Percentiles rank a stretch among this genome's conserved stretches.
Conservation (phyloP, 2,888 invertebrate genomes). For the Drosophila prolongata region DNA sequence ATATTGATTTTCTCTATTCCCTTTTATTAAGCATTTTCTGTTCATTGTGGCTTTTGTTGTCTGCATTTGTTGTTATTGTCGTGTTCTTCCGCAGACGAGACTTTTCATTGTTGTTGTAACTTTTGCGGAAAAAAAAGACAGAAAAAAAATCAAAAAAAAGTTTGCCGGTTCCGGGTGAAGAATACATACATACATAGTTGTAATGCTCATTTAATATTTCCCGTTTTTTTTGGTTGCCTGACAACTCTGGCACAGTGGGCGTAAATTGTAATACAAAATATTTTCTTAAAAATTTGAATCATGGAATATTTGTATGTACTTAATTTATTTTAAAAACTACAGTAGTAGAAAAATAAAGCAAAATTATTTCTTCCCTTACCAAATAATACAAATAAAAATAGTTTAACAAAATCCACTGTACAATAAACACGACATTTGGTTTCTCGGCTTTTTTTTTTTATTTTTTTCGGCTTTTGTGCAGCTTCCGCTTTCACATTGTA, state of each 20-base stretch:
- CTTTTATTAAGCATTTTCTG: conserved; percentile 52
- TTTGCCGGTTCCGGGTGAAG: conserved; percentile 31
- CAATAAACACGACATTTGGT: conserved; percentile 16
- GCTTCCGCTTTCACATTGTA: conserved; percentile 39
- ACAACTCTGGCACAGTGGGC: conserved; percentile 22
- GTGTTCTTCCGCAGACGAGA: conserved; percentile 16
- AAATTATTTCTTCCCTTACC: too few relatives aligned
- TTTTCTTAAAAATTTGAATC: too few relatives aligned
- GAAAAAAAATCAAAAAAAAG: conserved; percentile 14
- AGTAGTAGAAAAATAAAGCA: not conserved
- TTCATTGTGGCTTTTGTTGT: conserved; percentile 42
- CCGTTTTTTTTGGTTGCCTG: conserved; percentile 12
- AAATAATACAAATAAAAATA: not conserved
- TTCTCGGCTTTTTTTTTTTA: conserved; percentile 6
- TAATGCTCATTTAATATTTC: conserved; percentile 42
- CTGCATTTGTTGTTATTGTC: conserved; percentile 40
- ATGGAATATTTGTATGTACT: too few relatives aligned
- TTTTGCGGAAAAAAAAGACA: conserved; percentile 19
- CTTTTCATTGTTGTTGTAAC: conserved; percentile 16
- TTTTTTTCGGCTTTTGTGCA: conserved; percentile 32
- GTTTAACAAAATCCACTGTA: not conserved
- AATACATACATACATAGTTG: conserved; percentile 34
- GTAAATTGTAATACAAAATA: too few relatives aligned
- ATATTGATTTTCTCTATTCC: conserved; percentile 71
- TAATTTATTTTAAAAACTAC: too few relatives aligned